A percentile compares a stretch with the other conserved stretches of the same genome.
Evolutionary conservation across 2,113 vertebrate genomes (phyloP).

Genomic region (Excalfactoria chinensis): DNA sequence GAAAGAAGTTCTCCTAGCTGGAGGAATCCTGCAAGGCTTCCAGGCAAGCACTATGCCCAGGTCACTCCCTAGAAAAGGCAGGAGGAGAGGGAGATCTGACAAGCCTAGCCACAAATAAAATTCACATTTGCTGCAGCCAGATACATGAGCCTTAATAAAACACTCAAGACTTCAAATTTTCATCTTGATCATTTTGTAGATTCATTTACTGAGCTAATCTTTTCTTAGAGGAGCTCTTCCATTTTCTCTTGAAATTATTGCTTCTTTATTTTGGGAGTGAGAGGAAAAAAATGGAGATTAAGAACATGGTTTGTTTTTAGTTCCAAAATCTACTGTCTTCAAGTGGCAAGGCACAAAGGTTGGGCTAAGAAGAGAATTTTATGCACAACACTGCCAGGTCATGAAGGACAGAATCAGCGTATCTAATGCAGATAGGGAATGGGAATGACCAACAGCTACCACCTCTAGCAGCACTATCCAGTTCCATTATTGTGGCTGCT

Average conservation of each 20-base stretch:
- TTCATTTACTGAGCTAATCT: neutral
- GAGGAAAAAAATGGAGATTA: neutral
- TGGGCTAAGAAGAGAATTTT: neutral
- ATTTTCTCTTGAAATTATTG: neutral
- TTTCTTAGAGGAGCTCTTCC: neutral
- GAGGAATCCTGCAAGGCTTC: neutral
- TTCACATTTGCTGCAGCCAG: neutral
- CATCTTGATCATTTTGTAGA: neutral
- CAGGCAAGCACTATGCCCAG: neutral
- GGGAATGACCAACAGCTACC: fast-evolving
- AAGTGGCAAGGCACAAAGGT: neutral
- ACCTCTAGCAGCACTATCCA: neutral
- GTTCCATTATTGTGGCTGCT: neutral
- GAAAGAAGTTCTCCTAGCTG: neutral
- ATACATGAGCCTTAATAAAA: neutral
- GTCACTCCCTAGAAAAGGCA: neutral
- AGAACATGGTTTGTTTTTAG: neutral
- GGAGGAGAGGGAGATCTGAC: neutral
- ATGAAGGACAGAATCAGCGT: neutral
- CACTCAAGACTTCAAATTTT: neutral
- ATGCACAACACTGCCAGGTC: neutral
- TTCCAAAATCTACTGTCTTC: neutral
- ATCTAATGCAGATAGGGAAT: neutral
- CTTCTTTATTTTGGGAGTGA: neutral
- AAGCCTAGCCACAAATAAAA: neutral